A percentile compares a stretch with the other conserved stretches of the same genome.
These are phyloP conservation scores for Arbacia lixula DNA, from an alignment of 53 echinoderm and acorn worm genomes.

Conservation along the genomic window DNA sequence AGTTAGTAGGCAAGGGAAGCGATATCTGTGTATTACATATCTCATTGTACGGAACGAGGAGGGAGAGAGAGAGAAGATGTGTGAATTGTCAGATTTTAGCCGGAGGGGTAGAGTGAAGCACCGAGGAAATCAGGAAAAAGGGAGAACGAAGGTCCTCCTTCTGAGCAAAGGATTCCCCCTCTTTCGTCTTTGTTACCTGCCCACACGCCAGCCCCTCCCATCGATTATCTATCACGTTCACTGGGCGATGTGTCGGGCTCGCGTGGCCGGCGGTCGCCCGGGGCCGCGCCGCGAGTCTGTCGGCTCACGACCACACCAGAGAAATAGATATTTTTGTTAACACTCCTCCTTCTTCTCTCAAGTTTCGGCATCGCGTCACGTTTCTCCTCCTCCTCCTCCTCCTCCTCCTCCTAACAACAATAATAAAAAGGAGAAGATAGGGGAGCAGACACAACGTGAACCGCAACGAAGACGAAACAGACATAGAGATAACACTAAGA, in stretches of 20 bases:
- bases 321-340: slow-evolving; percentile 59
- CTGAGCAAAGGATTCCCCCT: slow-evolving; percentile 27
- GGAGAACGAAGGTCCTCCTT: neutral
- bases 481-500: slow-evolving; percentile 7
- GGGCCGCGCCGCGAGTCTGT: slow-evolving; percentile 29
- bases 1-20: slow-evolving; percentile 5
- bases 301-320: slow-evolving; percentile 30
- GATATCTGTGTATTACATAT: slow-evolving; percentile 55
- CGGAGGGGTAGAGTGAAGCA: slow-evolving; percentile 32
- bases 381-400: slow-evolving; percentile 20
- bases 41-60: slow-evolving; percentile 15
- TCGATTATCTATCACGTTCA: slow-evolving; percentile 61
- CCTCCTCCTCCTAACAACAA: too few relatives aligned
- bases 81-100: slow-evolving; percentile 61
- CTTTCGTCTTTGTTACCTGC: slow-evolving; percentile 38
- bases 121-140: neutral
- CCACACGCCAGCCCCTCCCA: slow-evolving; percentile 11
- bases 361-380: slow-evolving; percentile 40
- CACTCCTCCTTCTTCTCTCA: slow-evolving; percentile 40
- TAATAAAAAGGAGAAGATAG: too few relatives aligned
- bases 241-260: slow-evolving; percentile 38
- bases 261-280: slow-evolving; percentile 37
- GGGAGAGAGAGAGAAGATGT: slow-evolving; percentile 18
- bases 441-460: too few relatives aligned
- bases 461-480: too few relatives aligned